Evolutionary conservation across 2,113 vertebrate species (phyloP), one percentile per base, ranked within the genome.

Genomic region (Microtus montanus): DNA sequence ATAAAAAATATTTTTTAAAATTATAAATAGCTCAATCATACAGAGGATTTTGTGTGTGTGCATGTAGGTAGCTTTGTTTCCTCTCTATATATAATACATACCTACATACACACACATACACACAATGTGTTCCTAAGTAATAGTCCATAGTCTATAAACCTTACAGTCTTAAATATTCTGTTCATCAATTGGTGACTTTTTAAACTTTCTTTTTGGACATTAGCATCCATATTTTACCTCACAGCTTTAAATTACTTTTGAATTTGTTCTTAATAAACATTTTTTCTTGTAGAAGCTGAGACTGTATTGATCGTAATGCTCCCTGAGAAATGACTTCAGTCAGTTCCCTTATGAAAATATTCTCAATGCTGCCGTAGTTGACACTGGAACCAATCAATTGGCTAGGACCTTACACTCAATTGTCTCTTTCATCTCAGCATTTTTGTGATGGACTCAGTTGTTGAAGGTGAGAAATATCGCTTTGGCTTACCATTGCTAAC

Each of bases 401-500:
- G 86, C 54, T 54, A 61, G n/a, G 49, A 91, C 30, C 30, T 75
- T 92, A 7, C 52, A 12, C 3, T 73, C 68, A 85, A 10, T 13
- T 90, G n/a, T 70, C 70, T 11, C n/a, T 94, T 91, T 91, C 30
- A 80, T 54, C 38, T 86, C 68, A 15, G 30, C 44, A 52, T 19
- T 47, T 68, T 63, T 82, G 33, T 61, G 47, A 78, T 13, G 77
- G 44, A 74, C 3, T 71, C n/a, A 71, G 82, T 77, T 70, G 58
- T 17, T 82, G 15, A 83, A 93, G 47, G 71, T 73, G 44, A 82
- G 73, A 86, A 93, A 82, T 15, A 74, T 33, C 15, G 14, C 47
- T 87, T 90, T 79, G 71, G 66, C 20, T 89, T 95, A 19, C 73
- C n/a, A 89, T 83, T 91, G 95, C 41, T 84, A 68, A 91, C 49